These are phyloP conservation scores for Opisthograptis luteolata DNA, from an alignment of 2,888 invertebrate species.

Conservation along the genomic window DNA sequence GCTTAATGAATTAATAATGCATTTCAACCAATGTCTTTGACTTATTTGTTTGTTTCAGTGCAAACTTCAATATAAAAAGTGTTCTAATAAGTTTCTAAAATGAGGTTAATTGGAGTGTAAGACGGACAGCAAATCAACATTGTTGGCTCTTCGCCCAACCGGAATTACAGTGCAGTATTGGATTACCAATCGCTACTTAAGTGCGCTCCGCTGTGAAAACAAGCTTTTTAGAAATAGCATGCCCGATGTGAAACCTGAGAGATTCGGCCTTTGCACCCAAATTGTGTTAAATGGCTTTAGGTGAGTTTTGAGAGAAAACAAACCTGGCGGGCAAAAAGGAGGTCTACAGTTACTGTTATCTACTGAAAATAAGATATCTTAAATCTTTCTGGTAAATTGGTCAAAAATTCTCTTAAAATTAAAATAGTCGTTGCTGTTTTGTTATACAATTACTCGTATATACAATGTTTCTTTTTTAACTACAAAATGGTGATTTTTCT, in stretches of 20 bases:
- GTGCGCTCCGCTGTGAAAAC: conserved; percentile 79
- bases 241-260: conserved; percentile 63
- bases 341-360: conserved; percentile 27
- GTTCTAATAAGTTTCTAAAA: too few species aligned
- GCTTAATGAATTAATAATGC: too few species aligned
- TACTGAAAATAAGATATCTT: neutral
- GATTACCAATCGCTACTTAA: conserved; percentile 77
- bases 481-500: too few species aligned
- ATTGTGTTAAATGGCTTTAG: conserved; percentile 77
- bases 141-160: conserved; percentile 74
- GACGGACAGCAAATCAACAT: conserved; percentile 37
- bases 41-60: too few species aligned
- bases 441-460: too few species aligned
- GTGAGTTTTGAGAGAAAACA: conserved; percentile 77
- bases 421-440: too few species aligned
- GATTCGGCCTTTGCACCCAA: conserved; percentile 73
- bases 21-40: too few species aligned
- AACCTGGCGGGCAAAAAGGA: conserved; percentile 40
- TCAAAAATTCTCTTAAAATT: too few species aligned
- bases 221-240: conserved; percentile 82
- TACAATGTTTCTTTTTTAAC: too few species aligned
- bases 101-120: conserved; percentile 12
- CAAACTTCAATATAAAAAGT: too few species aligned
- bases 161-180: conserved; percentile 63
- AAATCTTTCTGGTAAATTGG: conserved; percentile 1